phyloP scores from a whole-genome alignment of 1,140 invertebrate genomes.

The Myzus persicae region DNA sequence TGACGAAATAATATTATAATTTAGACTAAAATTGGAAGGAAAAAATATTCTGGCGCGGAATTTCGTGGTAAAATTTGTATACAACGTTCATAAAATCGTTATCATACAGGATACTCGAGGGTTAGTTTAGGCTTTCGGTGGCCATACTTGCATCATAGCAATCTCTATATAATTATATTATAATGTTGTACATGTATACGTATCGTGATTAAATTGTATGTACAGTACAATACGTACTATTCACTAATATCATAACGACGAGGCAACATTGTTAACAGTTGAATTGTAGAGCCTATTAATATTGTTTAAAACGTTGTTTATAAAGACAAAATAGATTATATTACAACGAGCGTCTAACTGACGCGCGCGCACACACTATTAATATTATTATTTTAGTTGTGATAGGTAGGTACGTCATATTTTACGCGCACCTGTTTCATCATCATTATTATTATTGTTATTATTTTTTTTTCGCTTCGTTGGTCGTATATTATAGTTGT shows the following conservation, averaged over 20 bases:
- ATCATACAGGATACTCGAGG: background rate
- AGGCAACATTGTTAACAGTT: background rate
- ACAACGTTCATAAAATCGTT: background rate
- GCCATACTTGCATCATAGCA: background rate
- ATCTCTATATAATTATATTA: background rate
- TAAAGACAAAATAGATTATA: background rate
- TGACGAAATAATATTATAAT: background rate
- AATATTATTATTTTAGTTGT: background rate
- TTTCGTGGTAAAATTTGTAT: background rate
- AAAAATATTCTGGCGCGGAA: background rate
- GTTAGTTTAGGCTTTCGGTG: background rate
- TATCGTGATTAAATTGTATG: background rate
- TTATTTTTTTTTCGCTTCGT: conserved; percentile 12
- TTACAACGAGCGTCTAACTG: background rate
- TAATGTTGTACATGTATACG: background rate
- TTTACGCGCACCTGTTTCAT: background rate
- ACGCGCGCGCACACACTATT: background rate
- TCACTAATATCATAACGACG: background rate
- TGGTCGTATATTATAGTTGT: background rate
- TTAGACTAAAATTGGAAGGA: background rate
- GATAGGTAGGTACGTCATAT: background rate
- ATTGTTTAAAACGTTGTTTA: background rate
- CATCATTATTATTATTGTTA: background rate
- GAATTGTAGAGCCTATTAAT: background rate
- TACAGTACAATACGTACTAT: background rate